Conservation (phyloP, 2,113 vertebrate species). For the Lepus americanus region DNA sequence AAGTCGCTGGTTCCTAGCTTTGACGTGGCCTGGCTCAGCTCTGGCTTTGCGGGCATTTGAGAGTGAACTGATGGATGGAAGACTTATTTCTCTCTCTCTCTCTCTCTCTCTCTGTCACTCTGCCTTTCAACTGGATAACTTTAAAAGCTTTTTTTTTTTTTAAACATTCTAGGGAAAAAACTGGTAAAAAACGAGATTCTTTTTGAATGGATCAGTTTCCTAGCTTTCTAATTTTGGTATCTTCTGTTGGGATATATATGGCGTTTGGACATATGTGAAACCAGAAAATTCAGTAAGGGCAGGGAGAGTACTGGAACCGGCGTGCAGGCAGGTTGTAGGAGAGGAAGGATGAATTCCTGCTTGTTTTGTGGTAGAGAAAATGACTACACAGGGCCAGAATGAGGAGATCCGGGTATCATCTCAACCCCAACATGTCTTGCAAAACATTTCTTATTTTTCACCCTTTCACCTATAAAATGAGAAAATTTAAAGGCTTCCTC, state of each 20-base stretch:
- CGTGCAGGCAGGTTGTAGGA: neutral
- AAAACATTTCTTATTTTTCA: neutral
- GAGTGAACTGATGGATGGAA: too few species aligned
- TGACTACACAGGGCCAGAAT: neutral
- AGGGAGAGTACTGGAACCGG: neutral
- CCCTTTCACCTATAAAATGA: slow-evolving; percentile 25
- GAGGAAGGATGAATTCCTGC: slow-evolving; percentile 7
- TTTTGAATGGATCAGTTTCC: neutral
- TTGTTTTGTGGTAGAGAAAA: slow-evolving; percentile 20
- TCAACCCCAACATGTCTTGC: neutral
- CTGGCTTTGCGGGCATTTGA: too few species aligned
- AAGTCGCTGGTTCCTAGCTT: too few species aligned
- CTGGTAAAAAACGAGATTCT: neutral
- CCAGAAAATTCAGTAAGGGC: neutral
- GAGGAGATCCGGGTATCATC: neutral
- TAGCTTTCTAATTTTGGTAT: slow-evolving; percentile 24
- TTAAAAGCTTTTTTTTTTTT: too few species aligned
- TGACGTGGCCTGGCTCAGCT: too few species aligned
- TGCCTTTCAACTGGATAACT: too few species aligned
- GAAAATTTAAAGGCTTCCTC: neutral
- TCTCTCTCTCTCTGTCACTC: too few species aligned
- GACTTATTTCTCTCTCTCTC: too few species aligned
- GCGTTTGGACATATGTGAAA: neutral
- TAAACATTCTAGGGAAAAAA: neutral
- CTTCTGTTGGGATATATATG: neutral